Evolutionary conservation across 2,113 vertebrate species (phyloP), one percentile per base, ranked within the genome.

Genomic region (Menura novaehollandiae): DNA sequence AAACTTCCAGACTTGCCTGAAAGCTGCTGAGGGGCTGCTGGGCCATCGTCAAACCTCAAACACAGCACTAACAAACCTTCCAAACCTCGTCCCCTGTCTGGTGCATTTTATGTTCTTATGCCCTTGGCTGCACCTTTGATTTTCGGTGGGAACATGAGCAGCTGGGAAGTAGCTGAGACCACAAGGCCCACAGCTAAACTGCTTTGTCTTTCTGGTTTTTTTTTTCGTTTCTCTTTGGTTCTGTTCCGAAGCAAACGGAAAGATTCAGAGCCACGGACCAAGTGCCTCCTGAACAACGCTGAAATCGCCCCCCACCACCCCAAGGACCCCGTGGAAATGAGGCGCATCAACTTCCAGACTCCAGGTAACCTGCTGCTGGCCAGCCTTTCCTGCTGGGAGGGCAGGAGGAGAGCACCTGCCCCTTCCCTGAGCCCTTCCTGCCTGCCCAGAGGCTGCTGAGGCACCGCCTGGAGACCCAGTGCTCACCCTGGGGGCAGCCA

Each of bases 321-420:
- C 4, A 99, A 99, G 81, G 99, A 99, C 96, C 99, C 99, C 0
- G 99, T 99, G 96, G 99, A 99, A 95, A 99, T 99, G 99, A 98
- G 99, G 14, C 98, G 99, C 87, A 99, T 99, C 95, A 99, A 99
- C 97, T 99, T 99, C 98, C 99, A 99, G 98, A 99, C 99, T 0
- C 98, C 98, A 98, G 99, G 99, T 99, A 98, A 46, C 74, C 11
- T 4, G 94, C 93, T 91, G 90, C 93, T 63, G 6, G 24, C 69
- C 87, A 53, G 89, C 85, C 87, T 82, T 32, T 23, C 66, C 39
- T 22, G 0, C 74, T 15, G 81, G 93, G 81, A 47, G 26, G 71
- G 89, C 88, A 72, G 90, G 60, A 81, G 17, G 1, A 22, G 90
- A 75, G 72, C 89, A 16, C 23, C 77, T 93, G 84, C 41, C 73